phyloP scores from a whole-genome alignment of 2,797 vertebrate genomes.

The Dendrocincla fuliginosa region DNA sequence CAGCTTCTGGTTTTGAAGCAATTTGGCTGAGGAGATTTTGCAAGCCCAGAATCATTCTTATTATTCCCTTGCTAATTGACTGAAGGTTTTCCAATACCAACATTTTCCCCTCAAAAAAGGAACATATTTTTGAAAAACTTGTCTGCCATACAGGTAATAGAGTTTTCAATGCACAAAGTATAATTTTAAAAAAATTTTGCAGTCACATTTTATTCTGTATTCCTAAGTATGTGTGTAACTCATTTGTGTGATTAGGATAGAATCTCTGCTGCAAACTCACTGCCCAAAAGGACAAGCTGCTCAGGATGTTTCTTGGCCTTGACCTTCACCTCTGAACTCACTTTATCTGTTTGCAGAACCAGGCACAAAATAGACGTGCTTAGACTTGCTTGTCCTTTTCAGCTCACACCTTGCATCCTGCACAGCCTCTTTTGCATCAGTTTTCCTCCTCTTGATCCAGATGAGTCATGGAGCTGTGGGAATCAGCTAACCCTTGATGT shows the following conservation, averaged over 20 bases:
- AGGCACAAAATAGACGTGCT: not conserved
- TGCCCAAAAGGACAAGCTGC: not conserved
- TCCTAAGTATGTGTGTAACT: not conserved
- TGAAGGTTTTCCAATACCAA: not conserved
- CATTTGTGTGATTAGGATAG: not conserved
- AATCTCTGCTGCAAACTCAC: rapidly evolving
- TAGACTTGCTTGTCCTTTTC: not conserved
- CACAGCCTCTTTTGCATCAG: not conserved
- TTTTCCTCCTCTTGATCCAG: not conserved
- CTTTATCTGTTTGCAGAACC: not conserved
- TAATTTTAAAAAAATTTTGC: not conserved
- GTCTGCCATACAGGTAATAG: not conserved
- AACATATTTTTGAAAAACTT: rapidly evolving
- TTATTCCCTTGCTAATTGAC: not conserved
- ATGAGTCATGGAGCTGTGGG: not conserved
- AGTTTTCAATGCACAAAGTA: not conserved
- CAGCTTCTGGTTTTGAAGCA: not conserved
- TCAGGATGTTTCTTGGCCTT: not conserved
- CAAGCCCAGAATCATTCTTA: not conserved
- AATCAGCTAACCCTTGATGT: not conserved
- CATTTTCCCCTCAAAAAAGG: not conserved
- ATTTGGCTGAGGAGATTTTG: not conserved
- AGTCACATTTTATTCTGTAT: not conserved
- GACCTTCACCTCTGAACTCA: not conserved
- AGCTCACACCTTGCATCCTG: not conserved